Base-by-base conservation (phyloP, 2,113 vertebrate species). In the Pygoscelis adeliae region DNA sequence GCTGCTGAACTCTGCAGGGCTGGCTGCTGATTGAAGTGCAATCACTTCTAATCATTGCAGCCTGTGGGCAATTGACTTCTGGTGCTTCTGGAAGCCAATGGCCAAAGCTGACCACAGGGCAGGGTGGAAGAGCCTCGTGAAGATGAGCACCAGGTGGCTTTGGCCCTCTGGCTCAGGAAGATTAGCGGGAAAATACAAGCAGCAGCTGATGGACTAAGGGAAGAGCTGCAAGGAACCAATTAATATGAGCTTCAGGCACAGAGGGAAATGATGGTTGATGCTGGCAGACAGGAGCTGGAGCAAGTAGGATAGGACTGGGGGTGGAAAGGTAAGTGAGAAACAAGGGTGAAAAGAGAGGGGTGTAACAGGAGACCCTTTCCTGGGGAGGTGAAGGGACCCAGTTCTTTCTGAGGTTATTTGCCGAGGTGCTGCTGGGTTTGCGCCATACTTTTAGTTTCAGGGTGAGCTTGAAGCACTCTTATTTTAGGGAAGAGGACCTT, bases 11-110 rank as follows among this genome's bases (percentile, higher is more conserved):
- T 69, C 69, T 0, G 0, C 3, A 22, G 58, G 19, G 15, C 79
- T 80, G 61, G 53, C 50, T 65, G 74, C 46, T 83, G 76, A 86
- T 42, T 88, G 67, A 83, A 96, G 62, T 36, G 32, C 76, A 88
- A 86, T 95, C 62, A 32, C 27, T 61, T 13, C 46, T 80, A 52
- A 88, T 32, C 47, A n/a, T 32, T 61, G 76, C 66, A 77, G 42
- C 38, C 56, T 89, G 40, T 0, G 0, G 40, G 16, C 3, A 0
- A 15, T 40, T 50, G 38, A 50, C 1, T 90, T 63, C 34, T 71
- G n/a, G 11, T 2, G 2, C 27, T 84, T 77, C 65, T 91, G 81
- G 29, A 42, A 63, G 23, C 34, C 22, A 16, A 8, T 16, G 70
- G 62, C 20, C 44, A 83, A 77, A 80, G 34, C 34, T 77, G 53